Base-by-base conservation (phyloP, 2,888 invertebrate genomes). In the Phlogophora meticulosa region DNA sequence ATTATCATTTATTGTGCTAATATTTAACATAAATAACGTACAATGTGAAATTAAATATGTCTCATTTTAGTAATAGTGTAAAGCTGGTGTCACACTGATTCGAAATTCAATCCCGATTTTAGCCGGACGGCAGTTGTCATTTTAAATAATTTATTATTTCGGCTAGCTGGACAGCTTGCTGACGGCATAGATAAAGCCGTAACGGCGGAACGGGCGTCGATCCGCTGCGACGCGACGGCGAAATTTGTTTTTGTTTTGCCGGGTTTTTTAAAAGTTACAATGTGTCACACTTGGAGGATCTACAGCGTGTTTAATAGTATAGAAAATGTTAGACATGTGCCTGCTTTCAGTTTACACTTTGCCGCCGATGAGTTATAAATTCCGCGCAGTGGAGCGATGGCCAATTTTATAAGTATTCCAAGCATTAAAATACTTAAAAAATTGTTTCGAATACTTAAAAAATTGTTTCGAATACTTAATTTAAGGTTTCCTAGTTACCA, bases 401-500 rank as follows among this genome's bases (percentile, higher is more conserved):
- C 7, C 4, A 4, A 9, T 15, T 45, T 45, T n/a, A 4, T 17
- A 48, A 17, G 17, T 48, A 17, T 38, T 46, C 32, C 11, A 56
- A 7, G 11, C 32, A 52, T 15, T 48, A n/a, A 1, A 43, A 28
- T 24, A 1, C 15, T 49, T 34, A 0, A 0, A 17, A 7, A n/a
- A n/a, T n/a, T n/a, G n/a, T n/a, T n/a, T n/a, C n/a, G n/a, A n/a
- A n/a, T n/a, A n/a, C n/a, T n/a, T n/a, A n/a, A n/a, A n/a, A n/a
- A n/a, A n/a, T n/a, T n/a, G n/a, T n/a, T 24, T 40, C n/a, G 10
- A 4, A 4, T 4, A 36, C 17, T 0, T 43, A 32, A 17, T 28
- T 60, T 24, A 9, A 4, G 2, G 4, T 15, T 36, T 45, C n/a
- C 28, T 40, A 32, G 15, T 10, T 46, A 53, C 57, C 91, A 0